Evolutionary conservation across 1,140 invertebrate species (phyloP), one percentile per base, ranked within the genome.

Genomic region (Drosophila leontia): DNA sequence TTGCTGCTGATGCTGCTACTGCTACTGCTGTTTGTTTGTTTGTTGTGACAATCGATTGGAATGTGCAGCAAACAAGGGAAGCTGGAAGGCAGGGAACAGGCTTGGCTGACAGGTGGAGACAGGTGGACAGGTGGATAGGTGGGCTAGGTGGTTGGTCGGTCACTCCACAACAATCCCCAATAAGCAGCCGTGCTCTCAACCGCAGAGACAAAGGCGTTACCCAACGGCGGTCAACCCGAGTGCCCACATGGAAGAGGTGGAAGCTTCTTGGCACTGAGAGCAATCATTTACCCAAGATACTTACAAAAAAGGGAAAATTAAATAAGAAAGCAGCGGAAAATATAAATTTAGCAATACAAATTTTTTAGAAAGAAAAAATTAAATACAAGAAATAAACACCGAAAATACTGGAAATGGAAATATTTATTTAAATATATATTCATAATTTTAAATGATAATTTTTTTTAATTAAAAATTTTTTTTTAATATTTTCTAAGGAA

Each of bases 1-100:
- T 65, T 56, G 42, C 50, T 65, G 26, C 47, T 53, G 32, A 9
- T 57, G 32, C 13, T 48, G 39, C 29, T 55, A n/a, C 34, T 37
- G 12, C 29, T 53, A 6, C 17, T 56, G 29, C 23, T 45, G 17
- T 45, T 19, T 55, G 53, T 56, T 29, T 55, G 63, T 67, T 67
- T 75, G 75, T 64, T 74, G 59, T 65, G 60, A 74, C 63, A 67
- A 83, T 83, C 80, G 81, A 83, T 83, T 79, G 80, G 59, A 78
- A 78, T 57, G 80, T 78, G 55, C 67, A 74, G 56, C 17, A 26
- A 58, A n/a, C 39, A 19, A 19, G 45, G 35, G 5, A 32, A 23
- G 29, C 32, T 19, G 58, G 26, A 29, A 29, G 6, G 26, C 26
- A 29, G 26, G 26, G 26, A 29, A 6, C 26, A 29, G 29, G 8